Percentiles rank a stretch among this genome's conserved stretches.
Evolutionary conservation across 2,113 vertebrate species (phyloP).

Genomic region (Pungitius pungitius): DNA sequence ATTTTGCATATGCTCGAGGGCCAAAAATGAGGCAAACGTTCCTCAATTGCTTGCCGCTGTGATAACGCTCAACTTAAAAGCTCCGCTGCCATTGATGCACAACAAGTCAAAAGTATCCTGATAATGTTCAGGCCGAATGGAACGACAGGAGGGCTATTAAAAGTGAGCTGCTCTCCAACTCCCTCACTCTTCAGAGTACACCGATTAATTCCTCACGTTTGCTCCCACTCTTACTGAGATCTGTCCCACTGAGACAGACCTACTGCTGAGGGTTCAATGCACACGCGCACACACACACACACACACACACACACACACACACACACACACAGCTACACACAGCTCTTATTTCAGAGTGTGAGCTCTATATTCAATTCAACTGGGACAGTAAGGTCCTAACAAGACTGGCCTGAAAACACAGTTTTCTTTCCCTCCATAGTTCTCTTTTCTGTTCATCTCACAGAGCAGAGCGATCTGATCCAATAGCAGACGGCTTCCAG

Average conservation of each 20-base stretch:
- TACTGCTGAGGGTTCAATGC: constrained; percentile 17
- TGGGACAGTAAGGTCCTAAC: constrained; percentile 56
- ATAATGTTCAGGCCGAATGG: neutral
- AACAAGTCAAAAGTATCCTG: neutral
- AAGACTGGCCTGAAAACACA: constrained; percentile 58
- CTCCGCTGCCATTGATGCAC: neutral
- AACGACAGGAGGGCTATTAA: neutral
- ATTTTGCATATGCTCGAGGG: neutral
- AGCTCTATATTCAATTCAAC: constrained; percentile 52
- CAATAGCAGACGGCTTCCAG: neutral
- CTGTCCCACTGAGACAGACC: constrained; percentile 55
- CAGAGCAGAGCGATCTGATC: constrained; percentile 10
- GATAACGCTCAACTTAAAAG: neutral
- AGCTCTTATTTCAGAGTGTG: constrained; percentile 15
- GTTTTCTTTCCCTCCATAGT: constrained; percentile 1
- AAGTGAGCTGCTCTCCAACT: neutral
- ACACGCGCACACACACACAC: neutral
- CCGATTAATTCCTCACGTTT: neutral
- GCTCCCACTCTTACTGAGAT: constrained; percentile 36
- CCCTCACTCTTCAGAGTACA: neutral
- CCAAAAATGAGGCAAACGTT: neutral
- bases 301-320: neutral
- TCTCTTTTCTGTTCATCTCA: constrained; percentile 2
- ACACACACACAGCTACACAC: constrained; percentile 21
- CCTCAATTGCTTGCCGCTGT: neutral